Percentiles rank a stretch among this genome's conserved stretches.
Evolutionary conservation across 2,888 invertebrate species (phyloP).

Genomic region (Catocala sponsa): DNA sequence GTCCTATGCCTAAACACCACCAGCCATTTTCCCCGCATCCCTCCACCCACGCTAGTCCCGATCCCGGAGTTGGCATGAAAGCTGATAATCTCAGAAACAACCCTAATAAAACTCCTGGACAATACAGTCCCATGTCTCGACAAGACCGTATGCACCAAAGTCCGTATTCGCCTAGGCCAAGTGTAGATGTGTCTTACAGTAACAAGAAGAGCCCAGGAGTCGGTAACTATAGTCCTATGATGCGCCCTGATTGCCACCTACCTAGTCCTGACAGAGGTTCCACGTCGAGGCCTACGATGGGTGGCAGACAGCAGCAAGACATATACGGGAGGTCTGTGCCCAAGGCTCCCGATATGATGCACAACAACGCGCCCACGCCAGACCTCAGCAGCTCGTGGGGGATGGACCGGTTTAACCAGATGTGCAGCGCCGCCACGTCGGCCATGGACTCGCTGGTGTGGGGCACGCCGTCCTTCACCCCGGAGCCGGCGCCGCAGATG

Average conservation of each 20-base stretch:
- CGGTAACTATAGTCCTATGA: constrained; percentile 79
- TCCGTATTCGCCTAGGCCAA: constrained; percentile 80
- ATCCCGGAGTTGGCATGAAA: constrained; percentile 74
- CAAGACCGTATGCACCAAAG: constrained; percentile 79
- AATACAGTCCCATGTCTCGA: constrained; percentile 82
- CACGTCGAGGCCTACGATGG: constrained; percentile 56
- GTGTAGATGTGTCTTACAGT: constrained; percentile 71
- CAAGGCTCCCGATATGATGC: constrained; percentile 69
- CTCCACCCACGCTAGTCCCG: constrained; percentile 81
- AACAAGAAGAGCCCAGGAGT: constrained; percentile 81
- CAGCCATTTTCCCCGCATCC: constrained; percentile 82
- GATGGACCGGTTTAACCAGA: constrained; percentile 68
- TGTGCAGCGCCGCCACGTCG: constrained; percentile 57
- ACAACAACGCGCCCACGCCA: constrained; percentile 60
- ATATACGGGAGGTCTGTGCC: constrained; percentile 66
- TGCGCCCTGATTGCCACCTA: constrained; percentile 78
- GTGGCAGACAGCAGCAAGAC: constrained; percentile 66
- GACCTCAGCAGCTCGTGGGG: constrained; percentile 74
- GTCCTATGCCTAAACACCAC: constrained; percentile 84
- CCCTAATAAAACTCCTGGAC: constrained; percentile 77
- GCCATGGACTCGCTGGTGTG: constrained; percentile 76
- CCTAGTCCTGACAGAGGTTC: constrained; percentile 76
- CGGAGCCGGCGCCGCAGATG: constrained; percentile 56
- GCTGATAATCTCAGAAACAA: constrained; percentile 68
- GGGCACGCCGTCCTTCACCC: constrained; percentile 64